Evolutionary conservation across 2,888 invertebrate species (phyloP).

Genomic region (Lamellibrachia columna): DNA sequence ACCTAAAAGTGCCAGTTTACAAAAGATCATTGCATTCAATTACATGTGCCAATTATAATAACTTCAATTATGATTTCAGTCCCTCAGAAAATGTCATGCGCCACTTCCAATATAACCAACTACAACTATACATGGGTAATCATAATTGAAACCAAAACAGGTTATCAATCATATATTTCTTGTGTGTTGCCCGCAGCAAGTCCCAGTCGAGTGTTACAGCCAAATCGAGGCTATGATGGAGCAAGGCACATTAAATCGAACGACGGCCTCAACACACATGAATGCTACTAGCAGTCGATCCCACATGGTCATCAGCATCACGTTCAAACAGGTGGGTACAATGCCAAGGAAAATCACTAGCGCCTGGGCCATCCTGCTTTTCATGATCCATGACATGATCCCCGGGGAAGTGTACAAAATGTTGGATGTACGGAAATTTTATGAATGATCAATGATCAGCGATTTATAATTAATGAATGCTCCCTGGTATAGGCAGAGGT

Average conservation of each 20-base stretch:
- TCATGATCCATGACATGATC: too few relatives aligned
- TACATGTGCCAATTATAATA: too few relatives aligned
- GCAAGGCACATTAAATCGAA: conserved; percentile 51
- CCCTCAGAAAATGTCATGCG: too few relatives aligned
- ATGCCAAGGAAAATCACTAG: neutral
- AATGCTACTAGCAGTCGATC: conserved; percentile 58
- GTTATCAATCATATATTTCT: neutral
- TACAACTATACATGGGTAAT: neutral
- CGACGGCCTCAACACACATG: conserved; percentile 56
- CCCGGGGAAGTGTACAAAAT: neutral
- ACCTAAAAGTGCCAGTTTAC: too few relatives aligned
- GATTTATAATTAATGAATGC: too few relatives aligned
- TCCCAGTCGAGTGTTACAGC: conserved; percentile 50
- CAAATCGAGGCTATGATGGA: conserved; percentile 55
- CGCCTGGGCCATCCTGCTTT: neutral
- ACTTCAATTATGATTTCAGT: too few relatives aligned
- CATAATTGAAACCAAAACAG: neutral
- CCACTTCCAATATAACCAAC: neutral
- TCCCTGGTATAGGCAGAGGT: too few relatives aligned
- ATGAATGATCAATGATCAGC: too few relatives aligned
- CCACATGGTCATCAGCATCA: conserved; percentile 57
- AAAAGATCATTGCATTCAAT: too few relatives aligned
- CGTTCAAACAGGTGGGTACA: conserved; percentile 52
- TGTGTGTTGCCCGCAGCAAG: conserved; percentile 41
- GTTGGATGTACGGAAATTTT: too few relatives aligned